phyloP scores from a whole-genome alignment of 2,113 vertebrate genomes.

The Psettodes erumei region DNA sequence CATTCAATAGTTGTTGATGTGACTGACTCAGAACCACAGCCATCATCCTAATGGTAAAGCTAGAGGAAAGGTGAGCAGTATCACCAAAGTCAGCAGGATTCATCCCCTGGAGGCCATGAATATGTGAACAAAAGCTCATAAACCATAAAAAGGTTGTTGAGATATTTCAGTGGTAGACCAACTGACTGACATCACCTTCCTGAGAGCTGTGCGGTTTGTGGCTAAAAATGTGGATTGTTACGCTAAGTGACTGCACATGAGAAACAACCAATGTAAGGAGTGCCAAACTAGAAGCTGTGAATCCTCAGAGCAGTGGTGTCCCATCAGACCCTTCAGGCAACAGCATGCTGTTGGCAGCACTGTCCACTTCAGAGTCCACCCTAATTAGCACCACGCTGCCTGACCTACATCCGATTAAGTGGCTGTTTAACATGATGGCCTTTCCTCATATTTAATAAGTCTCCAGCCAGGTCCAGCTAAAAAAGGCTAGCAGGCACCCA shows the following conservation, averaged over 20 bases:
- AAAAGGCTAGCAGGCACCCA: constrained; percentile 39
- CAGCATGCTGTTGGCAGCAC: constrained; percentile 66
- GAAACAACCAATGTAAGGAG: constrained; percentile 23
- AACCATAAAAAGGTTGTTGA: background rate
- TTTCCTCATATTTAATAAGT: constrained; percentile 64
- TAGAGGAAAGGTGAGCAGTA: background rate
- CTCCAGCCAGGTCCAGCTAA: constrained; percentile 49
- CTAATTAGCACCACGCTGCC: constrained; percentile 70
- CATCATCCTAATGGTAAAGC: background rate
- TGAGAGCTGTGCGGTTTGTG: background rate
- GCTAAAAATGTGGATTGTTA: constrained; percentile 37
- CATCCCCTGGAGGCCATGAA: background rate
- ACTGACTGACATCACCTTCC: background rate
- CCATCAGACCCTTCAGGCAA: constrained; percentile 59
- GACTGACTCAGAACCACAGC: background rate
- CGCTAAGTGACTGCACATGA: background rate
- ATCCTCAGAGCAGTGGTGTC: constrained; percentile 50
- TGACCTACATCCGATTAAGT: constrained; percentile 69
- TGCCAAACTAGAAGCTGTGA: constrained; percentile 26
- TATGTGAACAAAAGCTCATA: background rate
- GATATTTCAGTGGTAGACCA: background rate
- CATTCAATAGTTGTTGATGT: background rate
- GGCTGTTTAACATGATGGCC: constrained; percentile 63
- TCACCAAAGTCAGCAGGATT: background rate
- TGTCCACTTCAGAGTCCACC: constrained; percentile 52